Evolutionary conservation across 2,888 invertebrate genomes (phyloP), one percentile per base, ranked within the genome.

Genomic region (Heliconius charithonia): DNA sequence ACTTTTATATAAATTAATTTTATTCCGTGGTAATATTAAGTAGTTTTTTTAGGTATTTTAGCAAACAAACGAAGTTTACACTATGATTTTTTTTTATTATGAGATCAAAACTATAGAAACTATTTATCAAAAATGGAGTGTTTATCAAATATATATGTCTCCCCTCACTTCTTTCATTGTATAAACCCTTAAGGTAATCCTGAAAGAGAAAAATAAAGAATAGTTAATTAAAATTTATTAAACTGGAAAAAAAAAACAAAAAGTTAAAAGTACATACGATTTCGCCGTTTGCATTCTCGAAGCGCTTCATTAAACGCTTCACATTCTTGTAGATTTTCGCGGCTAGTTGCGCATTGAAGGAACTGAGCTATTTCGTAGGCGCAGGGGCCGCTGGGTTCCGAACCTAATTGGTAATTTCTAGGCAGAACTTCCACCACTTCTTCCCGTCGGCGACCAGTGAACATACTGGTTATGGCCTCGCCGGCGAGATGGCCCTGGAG

Each of bases 221-320:
- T 65, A 16, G 4, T 63, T 27, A 25, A 16, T 63, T 25, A 63
- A 63, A 25, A 63, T 27, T 27, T 27, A 4, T 25, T 16, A 27
- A 63, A 27, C 16, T 25, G 25, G 25, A 25, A 62, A 62, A 25
- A 25, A 29, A 29, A 4, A 29, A 4, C 27, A 4, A n/a, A n/a
- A n/a, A n/a, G n/a, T 63, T 4, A 45, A 19, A 6, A 70, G 37
- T 76, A 90, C 91, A 70, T 90, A 97, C 98, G 96, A 92, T 98
- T 96, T 83, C 96, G 95, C 84, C 95, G 89, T 92, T 98, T 98
- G 97, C 99, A 99, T 89, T 99, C 98, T 87, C 97, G 96, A 80
- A 99, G 96, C 51, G 99, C 99, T 89, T 99, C 98, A 88, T 98
- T 99, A 92, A 99, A 99, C 73, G 98, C 98, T 88, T 98, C 97